phyloP scores from a whole-genome alignment of 2,797 vertebrate species.

The Notamacropus eugenii region DNA sequence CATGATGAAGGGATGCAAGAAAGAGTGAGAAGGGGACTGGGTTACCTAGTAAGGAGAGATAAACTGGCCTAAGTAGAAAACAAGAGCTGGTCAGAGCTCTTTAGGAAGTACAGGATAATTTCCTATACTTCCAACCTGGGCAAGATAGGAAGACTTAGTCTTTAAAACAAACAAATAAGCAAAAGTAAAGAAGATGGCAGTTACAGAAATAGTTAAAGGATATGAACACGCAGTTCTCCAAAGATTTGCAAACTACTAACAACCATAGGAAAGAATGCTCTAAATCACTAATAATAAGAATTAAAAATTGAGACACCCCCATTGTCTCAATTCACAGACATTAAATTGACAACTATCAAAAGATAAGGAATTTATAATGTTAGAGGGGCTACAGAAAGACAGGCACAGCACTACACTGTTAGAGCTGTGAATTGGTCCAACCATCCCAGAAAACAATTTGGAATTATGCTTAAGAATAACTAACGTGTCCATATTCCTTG shows the following conservation, averaged over 20 bases:
- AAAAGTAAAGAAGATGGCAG: background rate
- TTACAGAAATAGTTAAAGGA: background rate
- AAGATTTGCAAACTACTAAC: background rate
- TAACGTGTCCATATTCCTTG: background rate
- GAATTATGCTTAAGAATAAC: background rate
- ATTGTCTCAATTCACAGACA: background rate
- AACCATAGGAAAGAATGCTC: background rate
- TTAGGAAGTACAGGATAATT: background rate
- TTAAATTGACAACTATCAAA: background rate
- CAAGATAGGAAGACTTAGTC: background rate
- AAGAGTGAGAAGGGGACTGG: background rate
- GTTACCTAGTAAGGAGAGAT: background rate
- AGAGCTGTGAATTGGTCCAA: background rate
- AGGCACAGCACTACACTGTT: background rate
- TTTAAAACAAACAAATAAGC: background rate
- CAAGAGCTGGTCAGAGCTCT: background rate
- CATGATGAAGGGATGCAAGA: background rate
- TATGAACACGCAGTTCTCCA: background rate
- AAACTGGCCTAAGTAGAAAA: background rate
- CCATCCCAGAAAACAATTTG: background rate
- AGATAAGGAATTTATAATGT: background rate
- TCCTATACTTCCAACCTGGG: background rate
- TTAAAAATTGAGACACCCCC: background rate
- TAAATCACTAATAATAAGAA: background rate
- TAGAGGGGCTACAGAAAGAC: background rate